Percentiles rank a stretch among this genome's conserved stretches.
Conservation (phyloP, 2,113 vertebrate species). For the Puma concolor region DNA sequence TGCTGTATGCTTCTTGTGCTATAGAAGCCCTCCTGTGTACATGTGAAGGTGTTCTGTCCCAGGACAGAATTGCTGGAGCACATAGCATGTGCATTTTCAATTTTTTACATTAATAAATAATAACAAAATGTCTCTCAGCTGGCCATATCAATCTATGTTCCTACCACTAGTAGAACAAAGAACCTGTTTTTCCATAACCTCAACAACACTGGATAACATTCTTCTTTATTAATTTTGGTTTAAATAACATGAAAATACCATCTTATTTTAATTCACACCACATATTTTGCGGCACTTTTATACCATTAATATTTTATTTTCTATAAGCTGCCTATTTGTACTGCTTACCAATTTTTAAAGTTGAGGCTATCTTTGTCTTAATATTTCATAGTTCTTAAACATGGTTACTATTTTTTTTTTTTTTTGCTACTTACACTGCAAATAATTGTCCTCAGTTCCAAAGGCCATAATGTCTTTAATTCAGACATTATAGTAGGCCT, state of each 20-base stretch:
- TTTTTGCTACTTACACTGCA: not conserved
- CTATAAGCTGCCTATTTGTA: not conserved
- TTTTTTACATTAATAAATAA: constrained; percentile 6
- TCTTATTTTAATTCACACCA: not conserved
- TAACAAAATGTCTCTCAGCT: not conserved
- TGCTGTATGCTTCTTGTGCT: not conserved
- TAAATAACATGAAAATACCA: not conserved
- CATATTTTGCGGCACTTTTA: not conserved
- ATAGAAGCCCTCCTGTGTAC: not conserved
- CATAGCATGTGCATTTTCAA: not conserved
- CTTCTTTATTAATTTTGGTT: constrained; percentile 10
- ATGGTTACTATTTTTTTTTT: not conserved
- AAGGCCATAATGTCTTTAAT: not conserved
- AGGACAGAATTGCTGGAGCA: not conserved
- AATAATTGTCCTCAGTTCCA: not conserved
- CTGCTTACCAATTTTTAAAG: not conserved
- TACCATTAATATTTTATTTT: not conserved
- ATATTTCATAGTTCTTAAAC: constrained; percentile 1
- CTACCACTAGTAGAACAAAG: not conserved
- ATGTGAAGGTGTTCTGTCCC: not conserved
- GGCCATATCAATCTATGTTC: not conserved
- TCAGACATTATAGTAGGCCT: too few species aligned
- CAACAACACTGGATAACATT: not conserved
- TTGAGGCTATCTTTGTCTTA: not conserved
- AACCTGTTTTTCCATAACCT: not conserved